A percentile compares a stretch with the other conserved stretches of the same genome.
phyloP scores from a whole-genome alignment of 2,888 invertebrate genomes.

The Cryptocephalus primarius region DNA sequence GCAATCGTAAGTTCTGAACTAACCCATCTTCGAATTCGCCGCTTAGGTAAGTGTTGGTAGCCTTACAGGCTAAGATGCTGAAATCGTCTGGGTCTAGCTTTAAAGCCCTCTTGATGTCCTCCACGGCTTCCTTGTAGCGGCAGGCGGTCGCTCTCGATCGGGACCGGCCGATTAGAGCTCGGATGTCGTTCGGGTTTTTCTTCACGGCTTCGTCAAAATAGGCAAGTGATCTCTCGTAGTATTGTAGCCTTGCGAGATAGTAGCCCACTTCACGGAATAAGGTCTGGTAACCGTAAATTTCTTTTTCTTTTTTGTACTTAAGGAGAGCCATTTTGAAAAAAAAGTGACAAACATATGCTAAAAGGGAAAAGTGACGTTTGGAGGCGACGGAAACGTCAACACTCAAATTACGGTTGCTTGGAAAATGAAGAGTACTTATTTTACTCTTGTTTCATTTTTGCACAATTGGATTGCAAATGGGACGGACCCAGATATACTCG shows the following conservation, averaged over 20 bases:
- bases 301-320: slow-evolving; percentile 17
- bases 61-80: slow-evolving; percentile 27
- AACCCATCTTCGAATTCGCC: slow-evolving; percentile 35
- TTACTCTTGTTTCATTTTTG: no score
- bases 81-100: slow-evolving; percentile 26
- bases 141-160: slow-evolving; percentile 44
- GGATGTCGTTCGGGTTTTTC: slow-evolving; percentile 37
- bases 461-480: no score
- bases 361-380: no score
- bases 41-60: slow-evolving; percentile 29
- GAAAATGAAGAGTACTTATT: no score
- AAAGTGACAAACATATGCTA: no score
- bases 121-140: slow-evolving; percentile 43
- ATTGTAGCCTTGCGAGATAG: slow-evolving; percentile 28
- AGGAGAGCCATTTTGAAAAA: no score
- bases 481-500: no score
- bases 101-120: slow-evolving; percentile 41
- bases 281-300: slow-evolving; percentile 26
- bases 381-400: no score
- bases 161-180: slow-evolving; percentile 44
- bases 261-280: slow-evolving; percentile 30
- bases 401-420: no score
- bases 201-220: slow-evolving; percentile 28
- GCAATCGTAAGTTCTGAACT: slow-evolving; percentile 25
- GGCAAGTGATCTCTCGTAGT: slow-evolving; percentile 28